These are phyloP conservation scores for Squalus acanthias DNA, from an alignment of 2,797 vertebrate genomes.

Conservation along the genomic window DNA sequence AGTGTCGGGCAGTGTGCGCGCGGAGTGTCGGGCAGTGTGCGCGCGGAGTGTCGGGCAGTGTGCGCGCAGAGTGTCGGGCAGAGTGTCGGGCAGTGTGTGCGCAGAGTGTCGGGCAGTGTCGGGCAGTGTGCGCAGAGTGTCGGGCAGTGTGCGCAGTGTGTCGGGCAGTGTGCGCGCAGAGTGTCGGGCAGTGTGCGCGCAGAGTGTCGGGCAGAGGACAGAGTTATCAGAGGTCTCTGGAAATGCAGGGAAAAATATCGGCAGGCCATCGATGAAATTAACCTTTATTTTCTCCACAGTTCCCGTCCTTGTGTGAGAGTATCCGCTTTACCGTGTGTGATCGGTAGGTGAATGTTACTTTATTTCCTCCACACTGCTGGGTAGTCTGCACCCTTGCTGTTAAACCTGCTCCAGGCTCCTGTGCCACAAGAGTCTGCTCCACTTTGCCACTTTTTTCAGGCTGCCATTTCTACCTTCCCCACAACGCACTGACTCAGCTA, in stretches of 20 bases:
- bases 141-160: no score
- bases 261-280: background rate
- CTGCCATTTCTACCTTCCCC: background rate
- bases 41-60: no score
- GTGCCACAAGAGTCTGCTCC: background rate
- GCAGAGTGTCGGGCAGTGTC: no score
- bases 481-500: background rate
- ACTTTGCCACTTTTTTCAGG: no score
- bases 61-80: no score
- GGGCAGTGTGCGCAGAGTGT: no score
- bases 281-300: background rate
- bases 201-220: no score
- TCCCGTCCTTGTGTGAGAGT: slow-evolving; percentile 36
- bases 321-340: slow-evolving; percentile 34
- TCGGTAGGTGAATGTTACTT: slow-evolving; percentile 16
- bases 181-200: no score
- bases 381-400: background rate
- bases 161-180: no score
- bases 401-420: background rate
- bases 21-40: no score
- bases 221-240: background rate
- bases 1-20: no score
- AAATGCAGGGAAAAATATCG: background rate
- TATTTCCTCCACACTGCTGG: background rate
- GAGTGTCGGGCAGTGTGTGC: no score